phyloP scores from a whole-genome alignment of 2,113 vertebrate species.

The Brachyhypopomus gauderio region DNA sequence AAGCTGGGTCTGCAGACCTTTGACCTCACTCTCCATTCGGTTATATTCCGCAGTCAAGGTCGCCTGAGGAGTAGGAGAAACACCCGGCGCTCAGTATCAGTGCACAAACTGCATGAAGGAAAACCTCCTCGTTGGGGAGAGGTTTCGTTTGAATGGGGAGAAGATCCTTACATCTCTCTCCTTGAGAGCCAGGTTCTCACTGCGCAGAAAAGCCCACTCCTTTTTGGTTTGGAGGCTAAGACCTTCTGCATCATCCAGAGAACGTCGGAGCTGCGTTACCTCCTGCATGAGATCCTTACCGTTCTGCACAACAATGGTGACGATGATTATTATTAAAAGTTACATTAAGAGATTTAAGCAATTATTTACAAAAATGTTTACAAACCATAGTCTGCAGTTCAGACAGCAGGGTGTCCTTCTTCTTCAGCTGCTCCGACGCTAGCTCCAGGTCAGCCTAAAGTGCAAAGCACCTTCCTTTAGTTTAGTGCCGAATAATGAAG shows the following conservation, averaged over 20 bases:
- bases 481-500: no score
- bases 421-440: slow-evolving; percentile 73
- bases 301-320: slow-evolving; percentile 64
- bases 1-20: slow-evolving; percentile 71
- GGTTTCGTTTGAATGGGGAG: not conserved
- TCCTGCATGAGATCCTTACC: slow-evolving; percentile 78
- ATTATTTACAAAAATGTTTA: slow-evolving; percentile 27
- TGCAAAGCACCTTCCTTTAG: slow-evolving; percentile 2
- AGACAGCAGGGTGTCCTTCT: slow-evolving; percentile 75
- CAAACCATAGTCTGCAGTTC: slow-evolving; percentile 74
- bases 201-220: slow-evolving; percentile 86
- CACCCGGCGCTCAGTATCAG: not conserved
- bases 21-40: slow-evolving; percentile 78
- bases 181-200: slow-evolving; percentile 81
- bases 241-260: slow-evolving; percentile 81
- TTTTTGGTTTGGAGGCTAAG: slow-evolving; percentile 87
- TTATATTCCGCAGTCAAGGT: slow-evolving; percentile 66
- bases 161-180: slow-evolving; percentile 78
- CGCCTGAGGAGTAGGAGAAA: slow-evolving; percentile 65
- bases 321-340: not conserved
- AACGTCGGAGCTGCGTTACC: slow-evolving; percentile 79
- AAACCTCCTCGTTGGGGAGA: not conserved
- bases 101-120: not conserved
- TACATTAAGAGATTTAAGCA: not conserved
- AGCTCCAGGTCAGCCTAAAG: slow-evolving; percentile 75